Evolutionary conservation across 2,113 vertebrate species (phyloP), one percentile per base, ranked within the genome.

Genomic region (Henicopernis longicauda): DNA sequence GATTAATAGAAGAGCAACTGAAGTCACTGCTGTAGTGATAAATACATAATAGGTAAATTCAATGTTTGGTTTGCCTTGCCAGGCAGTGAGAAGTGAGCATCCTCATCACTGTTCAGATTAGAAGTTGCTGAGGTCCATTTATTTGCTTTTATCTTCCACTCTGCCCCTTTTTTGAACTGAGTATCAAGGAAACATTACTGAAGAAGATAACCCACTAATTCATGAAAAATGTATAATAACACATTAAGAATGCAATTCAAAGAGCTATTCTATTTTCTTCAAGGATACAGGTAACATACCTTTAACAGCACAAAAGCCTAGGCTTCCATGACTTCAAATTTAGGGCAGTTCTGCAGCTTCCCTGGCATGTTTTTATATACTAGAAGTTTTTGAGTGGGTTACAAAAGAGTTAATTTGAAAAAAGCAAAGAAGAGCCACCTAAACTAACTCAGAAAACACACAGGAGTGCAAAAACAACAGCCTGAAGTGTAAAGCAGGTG

Each of bases 151-250:
- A 23, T 73, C 21, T 73, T 76, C 54, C 34, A 47, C 52, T 80
- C 34, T 86, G 40, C 2, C 31, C 25, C 27, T 63, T 69, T 74
- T 81, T 71, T 25, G 10, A 74, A 58, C 14, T 26, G 6, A 69
- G 4, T 63, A 85, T n/a, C 14, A 15, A 40, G 69, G 34, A 79
- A 71, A 67, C 0, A 0, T 66, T 55, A 42, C 42, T 58, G 44
- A 82, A 62, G 32, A 72, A 82, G 58, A 63, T 34, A 23, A 57
- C 27, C 10, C 45, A 58, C 12, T 63, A 54, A 44, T 21, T 85
- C 0, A 52, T 29, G 3, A 47, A 82, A 73, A 82, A 62, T 47
- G 2, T 90, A 4, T 2, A 80, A 20, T n/a, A 66, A 70, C 0
- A 8, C 3, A 17, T 65, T 52, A 54, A 57, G 19, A 91, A 86